Evolutionary conservation across 1,140 invertebrate species (phyloP).

Genomic region (Vanessa tameamea): DNA sequence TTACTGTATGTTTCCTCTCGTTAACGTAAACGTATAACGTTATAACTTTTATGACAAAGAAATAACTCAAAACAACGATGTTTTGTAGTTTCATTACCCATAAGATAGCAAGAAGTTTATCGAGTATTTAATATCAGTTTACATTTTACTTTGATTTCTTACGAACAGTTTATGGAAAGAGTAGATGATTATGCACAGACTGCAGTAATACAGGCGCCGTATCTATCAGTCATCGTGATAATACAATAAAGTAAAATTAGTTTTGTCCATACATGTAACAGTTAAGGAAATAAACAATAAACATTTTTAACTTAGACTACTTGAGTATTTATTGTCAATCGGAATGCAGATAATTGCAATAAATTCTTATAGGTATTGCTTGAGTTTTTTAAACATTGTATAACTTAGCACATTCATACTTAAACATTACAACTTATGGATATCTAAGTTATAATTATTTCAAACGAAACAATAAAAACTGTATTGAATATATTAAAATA

Average conservation of each 20-base stretch:
- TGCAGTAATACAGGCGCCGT: not conserved
- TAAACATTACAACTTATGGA: constrained; percentile 26
- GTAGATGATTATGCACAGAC: too few relatives aligned
- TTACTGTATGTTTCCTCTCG: too few relatives aligned
- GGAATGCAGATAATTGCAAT: constrained; percentile 49
- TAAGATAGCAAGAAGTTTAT: too few relatives aligned
- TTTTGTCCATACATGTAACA: constrained; percentile 21
- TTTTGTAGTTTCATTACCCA: too few relatives aligned
- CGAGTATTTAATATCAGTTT: too few relatives aligned
- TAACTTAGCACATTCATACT: constrained; percentile 33
- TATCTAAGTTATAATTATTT: constrained; percentile 30
- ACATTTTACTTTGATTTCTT: too few relatives aligned
- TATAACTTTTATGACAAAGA: not conserved
- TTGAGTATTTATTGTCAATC: constrained; percentile 38
- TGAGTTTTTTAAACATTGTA: constrained; percentile 38
- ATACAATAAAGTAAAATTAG: constrained; percentile 18
- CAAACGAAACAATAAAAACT: constrained; percentile 30
- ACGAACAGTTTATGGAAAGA: too few relatives aligned
- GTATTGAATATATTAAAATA: constrained; percentile 26
- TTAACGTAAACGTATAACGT: not conserved
- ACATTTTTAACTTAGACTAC: constrained; percentile 35
- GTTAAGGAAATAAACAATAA: constrained; percentile 37
- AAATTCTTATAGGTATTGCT: constrained; percentile 40
- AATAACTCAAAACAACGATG: too few relatives aligned
- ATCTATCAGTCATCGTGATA: not conserved